Base-by-base conservation (phyloP, 2,113 vertebrate species). In the Menidia beryllina region DNA sequence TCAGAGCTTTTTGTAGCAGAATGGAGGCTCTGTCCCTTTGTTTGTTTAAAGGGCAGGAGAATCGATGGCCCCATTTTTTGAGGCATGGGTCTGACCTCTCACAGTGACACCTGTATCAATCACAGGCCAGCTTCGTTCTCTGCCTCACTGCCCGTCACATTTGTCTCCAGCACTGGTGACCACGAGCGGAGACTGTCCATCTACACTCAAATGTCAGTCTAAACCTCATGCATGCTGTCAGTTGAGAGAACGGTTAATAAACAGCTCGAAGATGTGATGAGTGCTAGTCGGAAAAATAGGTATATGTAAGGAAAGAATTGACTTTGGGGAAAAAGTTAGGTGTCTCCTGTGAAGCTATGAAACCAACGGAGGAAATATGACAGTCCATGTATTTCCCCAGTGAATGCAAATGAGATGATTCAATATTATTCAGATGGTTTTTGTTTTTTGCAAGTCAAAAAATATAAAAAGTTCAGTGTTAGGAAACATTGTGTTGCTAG, bases 41-140 rank as follows among this genome's bases (percentile, higher is more conserved):
- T 93, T 93, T 93, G 89, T 91, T 93, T 92, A 92, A 93, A 92
- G 89, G 91, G 89, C 88, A 90, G 77, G 21, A 86, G 67, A 90
- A 92, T 93, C 90, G 81, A 92, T 92, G 88, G 89, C 84, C 73
- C 62, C 8, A 63, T 83, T 89, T 91, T 92, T 91, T 92, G 92
- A 93, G 88, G 82, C 92, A 92, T 92, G 87, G 84, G 79, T 91
- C 69, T 91, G 90, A 93, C 91, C 91, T 91, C 92, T 89, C 21
- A 20, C 51, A 3, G 71, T 92, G 92, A 83, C 91, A 92, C 91
- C 85, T 69, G 81, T 91, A 93, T 93, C 90, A 91, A 93, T 93
- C 90, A 91, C 65, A 12, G 48, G 21, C 30, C 56, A 61, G 51
- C 75, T 77, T 65, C 52, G 26, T 70, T 90, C 83, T 84, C 73